Evolutionary conservation across 2,888 invertebrate genomes (phyloP), one percentile per base, ranked within the genome.

Genomic region (Nomada ruficornis): DNA sequence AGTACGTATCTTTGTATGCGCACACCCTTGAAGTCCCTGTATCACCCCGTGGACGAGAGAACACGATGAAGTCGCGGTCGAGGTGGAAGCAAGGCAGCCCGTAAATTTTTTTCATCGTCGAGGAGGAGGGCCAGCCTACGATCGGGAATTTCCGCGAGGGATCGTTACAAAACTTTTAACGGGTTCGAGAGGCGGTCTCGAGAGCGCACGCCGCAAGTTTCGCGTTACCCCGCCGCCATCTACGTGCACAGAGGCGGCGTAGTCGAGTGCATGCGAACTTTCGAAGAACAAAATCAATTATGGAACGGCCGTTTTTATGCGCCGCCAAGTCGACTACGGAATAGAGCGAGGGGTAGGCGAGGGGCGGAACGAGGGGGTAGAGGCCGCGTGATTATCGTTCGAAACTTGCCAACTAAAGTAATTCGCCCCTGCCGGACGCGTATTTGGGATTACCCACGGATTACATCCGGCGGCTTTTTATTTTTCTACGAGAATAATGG

Each of bases 121-220:
- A 77, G 72, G 54, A 67, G 60, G 55, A 50, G 67, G 78, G 72
- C 50, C 62, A 29, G 70, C 60, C 44, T 83, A 80, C 90, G 89
- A 91, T 91, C 90, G 91, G 89, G 89, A 91, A 91, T 90, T 91
- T 91, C 84, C 88, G 82, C 88, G 86, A 88, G 85, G 86, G 90
- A 89, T 91, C 90, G 91, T 90, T 91, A 89, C 88, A 87, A 91
- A 91, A 93, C 89, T 93, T 93, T 91, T 91, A 91, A 91, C 92
- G 90, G 91, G 88, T 91, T 91, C 89, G 90, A 90, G 90, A 88
- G 79, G 71, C 78, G 79, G 79, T 87, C 89, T 90, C 86, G 84
- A 88, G 82, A 77, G 82, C 60, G 78, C 62, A 44, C 9, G 70
- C 50, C 44, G 72, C 84, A 90, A 91, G 90, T 90, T 91, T 89